Evolutionary conservation across 2,888 invertebrate species (phyloP), one percentile per base, ranked within the genome.

Genomic region (Amiota minor): DNA sequence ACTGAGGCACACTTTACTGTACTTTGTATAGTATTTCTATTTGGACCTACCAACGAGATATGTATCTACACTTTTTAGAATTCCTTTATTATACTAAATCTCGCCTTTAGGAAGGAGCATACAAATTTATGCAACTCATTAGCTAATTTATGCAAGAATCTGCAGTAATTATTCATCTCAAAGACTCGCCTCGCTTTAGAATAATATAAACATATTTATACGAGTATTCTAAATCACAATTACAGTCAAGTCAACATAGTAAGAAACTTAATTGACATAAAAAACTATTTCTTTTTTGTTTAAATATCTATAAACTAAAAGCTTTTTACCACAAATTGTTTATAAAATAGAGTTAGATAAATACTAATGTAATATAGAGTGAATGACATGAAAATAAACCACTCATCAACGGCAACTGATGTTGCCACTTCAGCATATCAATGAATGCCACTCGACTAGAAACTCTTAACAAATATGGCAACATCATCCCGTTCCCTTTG

Each of bases 401-500:
- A 8, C 35, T 35, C 12, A 61, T 72, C 59, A 47, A 73, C 46
- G 45, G 6, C 64, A 45, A 18, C 18, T 64, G 64, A 16, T 23
- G 46, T 11, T n/a, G 45, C 46, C 14, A 46, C 64, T 12, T 16
- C 23, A n/a, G 64, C 64, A 45, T 14, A 16, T 64, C 64, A 20
- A 65, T 59, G 59, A 1, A n/a, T 20, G 18, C 35, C 65, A 46
- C 77, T 35, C 35, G 35, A 76, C 74, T 76, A 53, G 53, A 59
- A 59, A 59, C 59, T 20, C 56, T 46, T 56, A 71, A 70, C 77
- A 77, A 77, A 77, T 72, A 78, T 67, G n/a, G 71, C 65, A 69
- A 62, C 46, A 50, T 50, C 65, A 35, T 35, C 35, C 35, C 35
- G 35, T 8, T 35, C 35, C 6, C 35, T 35, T 35, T 35, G 2